Percentiles rank a stretch among this genome's conserved stretches.
Conservation (phyloP, 2,888 invertebrate species). For the Volucella zonaria region DNA sequence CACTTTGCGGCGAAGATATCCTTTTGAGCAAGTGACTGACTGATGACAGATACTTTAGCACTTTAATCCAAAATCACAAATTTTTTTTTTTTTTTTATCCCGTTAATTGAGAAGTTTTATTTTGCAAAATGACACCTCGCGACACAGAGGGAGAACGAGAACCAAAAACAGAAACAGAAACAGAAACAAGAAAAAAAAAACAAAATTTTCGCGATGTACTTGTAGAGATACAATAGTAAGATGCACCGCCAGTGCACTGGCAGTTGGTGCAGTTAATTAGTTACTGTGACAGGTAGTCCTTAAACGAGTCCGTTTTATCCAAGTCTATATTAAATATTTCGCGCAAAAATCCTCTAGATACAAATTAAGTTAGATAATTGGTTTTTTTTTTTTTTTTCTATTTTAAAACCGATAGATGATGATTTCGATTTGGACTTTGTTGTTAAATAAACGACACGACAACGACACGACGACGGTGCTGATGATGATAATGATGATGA, state of each 20-base stretch:
- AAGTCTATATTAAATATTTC: slow-evolving; percentile 40
- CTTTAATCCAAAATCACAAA: slow-evolving; percentile 63
- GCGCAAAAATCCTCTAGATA: slow-evolving; percentile 33
- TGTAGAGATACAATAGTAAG: not conserved
- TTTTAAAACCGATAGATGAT: slow-evolving; percentile 30
- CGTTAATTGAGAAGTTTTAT: not conserved
- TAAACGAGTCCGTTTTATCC: slow-evolving; percentile 56
- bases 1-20: slow-evolving; percentile 22
- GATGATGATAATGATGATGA: slow-evolving; percentile 37
- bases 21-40: slow-evolving; percentile 20
- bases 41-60: slow-evolving; percentile 23
- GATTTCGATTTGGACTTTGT: slow-evolving; percentile 33
- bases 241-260: slow-evolving; percentile 30
- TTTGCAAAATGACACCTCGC: not conserved
- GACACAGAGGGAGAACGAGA: too few species aligned
- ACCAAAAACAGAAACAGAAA: not conserved
- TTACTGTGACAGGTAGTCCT: slow-evolving; percentile 64
- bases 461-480: slow-evolving; percentile 26
- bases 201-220: slow-evolving; percentile 24
- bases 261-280: slow-evolving; percentile 49
- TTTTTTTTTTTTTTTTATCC: not conserved
- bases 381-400: not conserved
- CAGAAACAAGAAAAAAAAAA: not conserved
- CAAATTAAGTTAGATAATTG: slow-evolving; percentile 20
- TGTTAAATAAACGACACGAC: slow-evolving; percentile 20